Base-by-base conservation (phyloP, 2,113 vertebrate genomes). In the Heteronetta atricapilla region DNA sequence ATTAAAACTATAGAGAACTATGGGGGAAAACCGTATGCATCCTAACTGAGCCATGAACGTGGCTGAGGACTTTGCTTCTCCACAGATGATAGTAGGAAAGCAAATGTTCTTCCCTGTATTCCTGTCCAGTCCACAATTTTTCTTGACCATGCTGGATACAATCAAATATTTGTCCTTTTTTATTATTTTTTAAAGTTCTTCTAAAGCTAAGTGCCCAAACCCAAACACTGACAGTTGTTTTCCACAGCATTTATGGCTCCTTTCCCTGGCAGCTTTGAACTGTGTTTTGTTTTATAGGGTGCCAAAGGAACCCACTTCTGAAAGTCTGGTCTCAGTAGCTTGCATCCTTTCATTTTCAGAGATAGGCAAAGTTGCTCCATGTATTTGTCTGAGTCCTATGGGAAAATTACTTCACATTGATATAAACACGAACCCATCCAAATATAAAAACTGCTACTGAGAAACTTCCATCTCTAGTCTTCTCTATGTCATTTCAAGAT, bases 161-260 rank as follows among this genome's bases (percentile, higher is more conserved):
- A 76, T 64, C 66, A 82, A 88, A 78, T 72, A 44, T 53, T 81
- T 56, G n/a, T 36, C 40, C 38, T 38, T 46, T 38, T 8, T 67
- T 70, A 23, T 50, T 48, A 48, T 48, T 82, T 48, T 42, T 10
- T 13, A 4, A 89, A 89, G 23, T 48, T 69, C 26, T 83, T 83
- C 60, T 85, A 56, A 80, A 93, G 38, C 64, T n/a, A 81, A 84
- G 69, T 70, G 33, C 64, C 76, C 78, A 75, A 94, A 90, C n/a
- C 13, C 60, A 86, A 46, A 40, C 31, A 66, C 69, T 84, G 55
- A 66, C 86, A 95, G 58, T 28, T 82, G 48, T 21, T 82, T 90
- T 92, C 36, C 62, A 38, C 82, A 90, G n/a, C 78, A 82, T 68
- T 82, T 88, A 74, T 58, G 67, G 36, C 38, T 93, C 62, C 52